Evolutionary conservation across 2,888 invertebrate species (phyloP), one percentile per base, ranked within the genome.

Genomic region (Pristionchus fissidentatus): DNA sequence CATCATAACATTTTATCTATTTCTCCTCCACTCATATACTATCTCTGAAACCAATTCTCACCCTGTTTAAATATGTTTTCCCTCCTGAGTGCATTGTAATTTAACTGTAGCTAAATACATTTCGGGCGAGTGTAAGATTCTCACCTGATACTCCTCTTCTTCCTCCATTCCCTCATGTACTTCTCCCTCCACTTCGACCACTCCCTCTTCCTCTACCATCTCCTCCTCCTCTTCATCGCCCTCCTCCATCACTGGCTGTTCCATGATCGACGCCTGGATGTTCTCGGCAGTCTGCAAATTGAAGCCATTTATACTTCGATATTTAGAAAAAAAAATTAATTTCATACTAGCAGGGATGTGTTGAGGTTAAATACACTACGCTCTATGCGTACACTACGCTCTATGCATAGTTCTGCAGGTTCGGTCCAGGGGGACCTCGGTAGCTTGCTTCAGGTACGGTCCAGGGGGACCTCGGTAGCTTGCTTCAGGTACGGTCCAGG

Each of bases 251-350:
- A 52, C 38, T 13, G 26, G 15, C 3, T 15, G 26, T 4, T 41
- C 38, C 35, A 62, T 1, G 35, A 70, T 60, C 52, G 55, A 35
- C 26, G 5, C 26, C 73, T 83, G 70, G 52, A 81, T 83, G 73
- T 55, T 83, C 60, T 52, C 60, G 3, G 57, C 75, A n/a, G 77
- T 8, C 73, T 85, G 83, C 26, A 77, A 35, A 62, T 87, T 85
- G 73, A 87, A 66, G n/a, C n/a, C 3, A 73, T 62, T 78, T 88
- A 86, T 32, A 84, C 83, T 26, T 85, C 86, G 10, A 32, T n/a
- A n/a, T 10, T 26, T 62, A 13, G 10, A 19, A n/a, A 10, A 62
- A 10, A 10, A 62, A 62, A 19, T 15, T 62, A 62, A n/a, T 13
- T n/a, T 57, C 41, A 55, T 13, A 49, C 10, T 49, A 49, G 10